Evolutionary conservation across 1,140 invertebrate species (phyloP).

Genomic region (Parapsyche elsis): DNA sequence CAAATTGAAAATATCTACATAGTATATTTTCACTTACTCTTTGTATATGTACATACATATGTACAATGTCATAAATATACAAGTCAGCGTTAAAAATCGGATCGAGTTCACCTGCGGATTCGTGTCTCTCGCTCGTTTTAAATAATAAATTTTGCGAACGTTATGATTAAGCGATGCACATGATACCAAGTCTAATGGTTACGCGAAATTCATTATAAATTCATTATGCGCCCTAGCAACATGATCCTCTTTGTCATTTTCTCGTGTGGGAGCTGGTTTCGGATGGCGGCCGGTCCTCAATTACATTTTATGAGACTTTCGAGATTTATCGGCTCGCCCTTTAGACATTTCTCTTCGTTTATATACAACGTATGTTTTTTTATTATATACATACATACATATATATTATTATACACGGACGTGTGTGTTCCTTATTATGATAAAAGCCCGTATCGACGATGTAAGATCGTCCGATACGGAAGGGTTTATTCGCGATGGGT

Average conservation of each 20-base stretch:
- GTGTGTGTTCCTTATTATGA: neutral
- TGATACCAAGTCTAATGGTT: neutral
- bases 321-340: conserved; percentile 29
- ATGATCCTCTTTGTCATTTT: conserved; percentile 27
- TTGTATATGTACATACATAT: no score
- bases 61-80: no score
- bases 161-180: conserved; percentile 15
- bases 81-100: no score
- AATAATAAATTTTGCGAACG: conserved; percentile 1
- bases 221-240: conserved; percentile 9
- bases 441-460: neutral
- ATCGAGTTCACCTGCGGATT: neutral
- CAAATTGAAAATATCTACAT: no score
- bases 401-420: neutral
- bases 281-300: neutral
- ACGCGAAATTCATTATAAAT: conserved; percentile 20
- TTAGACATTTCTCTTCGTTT: neutral
- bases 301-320: conserved; percentile 34
- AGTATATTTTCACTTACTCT: no score
- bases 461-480: neutral
- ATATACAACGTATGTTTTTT: neutral
- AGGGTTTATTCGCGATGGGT: neutral
- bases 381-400: neutral
- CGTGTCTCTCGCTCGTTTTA: neutral
- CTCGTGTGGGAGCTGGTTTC: no score